Conservation (phyloP, 2,888 invertebrate species). For the Phyllotreta striolata region DNA sequence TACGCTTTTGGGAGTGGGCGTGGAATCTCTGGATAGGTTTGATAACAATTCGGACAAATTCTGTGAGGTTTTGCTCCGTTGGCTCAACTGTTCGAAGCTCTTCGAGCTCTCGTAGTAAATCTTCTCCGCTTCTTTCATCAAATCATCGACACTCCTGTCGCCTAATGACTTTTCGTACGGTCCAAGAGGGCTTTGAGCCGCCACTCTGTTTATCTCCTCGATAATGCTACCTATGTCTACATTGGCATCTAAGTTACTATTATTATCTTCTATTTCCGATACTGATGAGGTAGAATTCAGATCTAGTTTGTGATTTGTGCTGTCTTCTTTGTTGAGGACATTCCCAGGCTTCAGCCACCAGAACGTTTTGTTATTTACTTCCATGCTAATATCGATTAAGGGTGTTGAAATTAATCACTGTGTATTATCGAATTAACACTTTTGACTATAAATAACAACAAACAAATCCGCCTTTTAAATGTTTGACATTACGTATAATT, state of each 20-base stretch:
- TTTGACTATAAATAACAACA: slow-evolving; percentile 5
- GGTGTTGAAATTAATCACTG: slow-evolving; percentile 17
- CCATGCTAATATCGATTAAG: slow-evolving; percentile 55
- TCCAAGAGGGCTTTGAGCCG: slow-evolving; percentile 60
- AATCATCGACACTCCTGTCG: slow-evolving; percentile 67
- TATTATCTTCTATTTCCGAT: slow-evolving; percentile 57
- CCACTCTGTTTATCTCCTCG: slow-evolving; percentile 70
- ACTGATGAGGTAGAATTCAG: slow-evolving; percentile 54
- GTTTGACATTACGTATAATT: not conserved
- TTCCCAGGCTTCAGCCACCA: slow-evolving; percentile 57
- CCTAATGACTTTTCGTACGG: slow-evolving; percentile 60
- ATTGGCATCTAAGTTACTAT: slow-evolving; percentile 58
- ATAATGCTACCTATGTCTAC: slow-evolving; percentile 74
- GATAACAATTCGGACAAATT: slow-evolving; percentile 55
- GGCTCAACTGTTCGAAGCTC: slow-evolving; percentile 61
- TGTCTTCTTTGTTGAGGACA: slow-evolving; percentile 39
- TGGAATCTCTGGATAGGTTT: slow-evolving; percentile 51
- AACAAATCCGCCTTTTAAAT: not conserved
- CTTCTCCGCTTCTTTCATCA: slow-evolving; percentile 67
- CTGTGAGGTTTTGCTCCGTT: slow-evolving; percentile 58
- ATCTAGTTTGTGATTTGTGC: slow-evolving; percentile 47
- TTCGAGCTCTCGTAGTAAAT: slow-evolving; percentile 62
- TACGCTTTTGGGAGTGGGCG: slow-evolving; percentile 58
- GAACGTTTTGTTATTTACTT: slow-evolving; percentile 51
- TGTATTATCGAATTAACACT: slow-evolving; percentile 30